Conservation (phyloP, 2,888 invertebrate species). For the Agapetus fuscipes region DNA sequence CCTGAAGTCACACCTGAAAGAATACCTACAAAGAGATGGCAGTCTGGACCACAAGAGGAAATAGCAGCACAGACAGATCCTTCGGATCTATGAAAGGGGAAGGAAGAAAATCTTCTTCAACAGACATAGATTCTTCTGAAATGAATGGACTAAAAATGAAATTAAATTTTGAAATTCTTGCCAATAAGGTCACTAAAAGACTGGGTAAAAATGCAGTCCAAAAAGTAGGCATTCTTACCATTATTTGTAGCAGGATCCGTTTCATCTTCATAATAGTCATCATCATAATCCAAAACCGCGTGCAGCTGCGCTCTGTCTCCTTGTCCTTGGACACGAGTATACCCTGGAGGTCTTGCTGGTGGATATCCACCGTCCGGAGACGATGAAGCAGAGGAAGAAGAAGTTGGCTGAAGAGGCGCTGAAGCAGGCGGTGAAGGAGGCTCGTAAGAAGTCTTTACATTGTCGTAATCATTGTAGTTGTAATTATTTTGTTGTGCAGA, state of each 20-base stretch:
- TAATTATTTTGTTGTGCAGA: conserved; percentile 1
- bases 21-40: no score
- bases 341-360: conserved; percentile 51
- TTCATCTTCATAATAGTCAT: conserved; percentile 53
- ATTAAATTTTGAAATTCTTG: no score
- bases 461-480: conserved; percentile 7
- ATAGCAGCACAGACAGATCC: no score
- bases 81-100: no score
- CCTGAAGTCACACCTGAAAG: no score
- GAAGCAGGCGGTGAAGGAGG: not conserved
- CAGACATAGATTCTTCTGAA: no score
- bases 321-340: conserved; percentile 51
- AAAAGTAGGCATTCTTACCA: no score
- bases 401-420: not conserved
- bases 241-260: conserved; percentile 21
- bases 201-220: no score
- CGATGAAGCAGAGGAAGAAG: not conserved
- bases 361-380: conserved; percentile 24
- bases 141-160: no score
- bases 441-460: conserved; percentile 1
- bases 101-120: no score
- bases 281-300: conserved; percentile 64
- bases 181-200: no score
- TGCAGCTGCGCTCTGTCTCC: conserved; percentile 54
- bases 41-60: no score